A percentile compares a stretch with the other conserved stretches of the same genome.
phyloP scores from a whole-genome alignment of 2,888 invertebrate genomes.

The Drosophila mulleri region DNA sequence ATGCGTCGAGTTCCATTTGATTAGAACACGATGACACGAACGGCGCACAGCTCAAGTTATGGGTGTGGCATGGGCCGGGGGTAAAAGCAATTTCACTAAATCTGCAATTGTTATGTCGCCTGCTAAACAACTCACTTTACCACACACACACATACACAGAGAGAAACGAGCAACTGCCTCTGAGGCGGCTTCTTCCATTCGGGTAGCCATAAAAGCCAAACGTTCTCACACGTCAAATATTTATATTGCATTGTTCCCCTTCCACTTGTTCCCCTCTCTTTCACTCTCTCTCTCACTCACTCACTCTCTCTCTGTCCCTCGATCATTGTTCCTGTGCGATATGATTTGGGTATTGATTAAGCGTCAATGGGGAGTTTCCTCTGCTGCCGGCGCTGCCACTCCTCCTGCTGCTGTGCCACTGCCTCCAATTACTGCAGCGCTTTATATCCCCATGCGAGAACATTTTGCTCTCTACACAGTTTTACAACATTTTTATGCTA shows the following conservation, averaged over 20 bases:
- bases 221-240: constrained; percentile 78
- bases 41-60: constrained; percentile 15
- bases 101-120: constrained; percentile 79
- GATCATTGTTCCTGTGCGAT: constrained; percentile 40
- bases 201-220: constrained; percentile 64
- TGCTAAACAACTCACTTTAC: constrained; percentile 74
- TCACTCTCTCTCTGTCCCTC: constrained; percentile 2
- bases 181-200: constrained; percentile 27
- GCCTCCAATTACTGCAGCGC: constrained; percentile 70
- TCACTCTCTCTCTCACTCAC: neutral
- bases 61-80: constrained; percentile 30
- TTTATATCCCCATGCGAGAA: constrained; percentile 58
- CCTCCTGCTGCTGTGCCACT: constrained; percentile 18
- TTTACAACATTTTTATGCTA: constrained; percentile 68
- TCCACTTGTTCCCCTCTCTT: neutral
- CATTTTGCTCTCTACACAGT: constrained; percentile 27
- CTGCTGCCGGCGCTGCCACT: constrained; percentile 3
- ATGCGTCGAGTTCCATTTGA: constrained; percentile 76
- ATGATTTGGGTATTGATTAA: constrained; percentile 77
- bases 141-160: constrained; percentile 5
- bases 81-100: constrained; percentile 78
- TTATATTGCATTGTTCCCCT: constrained; percentile 66
- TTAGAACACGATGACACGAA: constrained; percentile 71
- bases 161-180: constrained; percentile 3
- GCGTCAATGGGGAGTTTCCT: constrained; percentile 51